phyloP scores from a whole-genome alignment of 2,113 vertebrate species.

The Carollia perspicillata region DNA sequence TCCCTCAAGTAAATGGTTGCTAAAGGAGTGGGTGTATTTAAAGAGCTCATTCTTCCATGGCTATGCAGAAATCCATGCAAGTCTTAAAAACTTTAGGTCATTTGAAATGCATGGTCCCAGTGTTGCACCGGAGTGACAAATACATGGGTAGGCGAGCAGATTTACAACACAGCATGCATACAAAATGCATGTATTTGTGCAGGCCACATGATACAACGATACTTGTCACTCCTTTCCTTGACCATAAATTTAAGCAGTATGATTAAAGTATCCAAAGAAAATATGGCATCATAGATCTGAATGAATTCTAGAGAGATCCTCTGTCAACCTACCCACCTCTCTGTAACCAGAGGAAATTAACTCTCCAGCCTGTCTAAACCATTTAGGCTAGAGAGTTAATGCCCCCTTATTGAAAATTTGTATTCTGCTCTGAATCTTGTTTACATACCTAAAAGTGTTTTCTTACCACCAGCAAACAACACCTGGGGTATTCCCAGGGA shows the following conservation, averaged over 20 bases:
- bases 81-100: constrained; percentile 43
- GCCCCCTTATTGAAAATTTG: background rate
- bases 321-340: background rate
- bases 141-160: constrained; percentile 9
- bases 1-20: constrained; percentile 40
- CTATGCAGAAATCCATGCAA: constrained; percentile 33
- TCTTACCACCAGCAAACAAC: background rate
- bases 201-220: background rate
- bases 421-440: background rate
- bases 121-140: background rate
- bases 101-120: constrained; percentile 28
- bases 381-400: constrained; percentile 14
- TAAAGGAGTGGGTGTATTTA: constrained; percentile 48
- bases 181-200: background rate
- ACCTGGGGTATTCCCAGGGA: background rate
- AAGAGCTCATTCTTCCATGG: constrained; percentile 53
- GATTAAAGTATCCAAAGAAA: constrained; percentile 39
- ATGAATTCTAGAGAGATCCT: constrained; percentile 30
- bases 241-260: constrained; percentile 20
- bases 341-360: background rate
- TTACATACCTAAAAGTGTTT: constrained; percentile 39
- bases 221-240: constrained; percentile 41
- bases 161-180: background rate
- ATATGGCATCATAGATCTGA: background rate
- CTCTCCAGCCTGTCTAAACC: background rate